Conservation (phyloP, 1,140 invertebrate species). For the Ctenoplectra terminalis region DNA sequence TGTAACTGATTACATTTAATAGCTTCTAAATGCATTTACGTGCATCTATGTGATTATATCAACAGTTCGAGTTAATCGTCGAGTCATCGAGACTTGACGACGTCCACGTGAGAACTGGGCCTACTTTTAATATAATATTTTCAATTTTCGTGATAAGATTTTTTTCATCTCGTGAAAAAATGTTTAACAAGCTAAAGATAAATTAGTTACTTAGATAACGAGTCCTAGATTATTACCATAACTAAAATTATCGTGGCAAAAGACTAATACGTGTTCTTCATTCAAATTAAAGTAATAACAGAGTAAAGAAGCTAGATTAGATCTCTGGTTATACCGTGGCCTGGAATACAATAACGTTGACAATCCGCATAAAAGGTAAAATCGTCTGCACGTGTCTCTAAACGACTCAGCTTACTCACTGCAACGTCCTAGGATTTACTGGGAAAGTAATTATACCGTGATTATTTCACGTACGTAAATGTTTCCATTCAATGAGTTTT, state of each 20-base stretch:
- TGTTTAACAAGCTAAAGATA: too few species aligned
- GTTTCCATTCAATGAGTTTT: not conserved
- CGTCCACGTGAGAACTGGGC: slow-evolving; percentile 74
- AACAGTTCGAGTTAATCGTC: slow-evolving; percentile 15
- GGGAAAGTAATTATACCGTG: not conserved
- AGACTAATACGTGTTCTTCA: not conserved
- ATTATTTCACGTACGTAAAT: not conserved
- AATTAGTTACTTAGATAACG: too few species aligned
- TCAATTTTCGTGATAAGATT: too few species aligned
- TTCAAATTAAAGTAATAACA: slow-evolving; percentile 9
- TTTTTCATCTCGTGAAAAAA: too few species aligned
- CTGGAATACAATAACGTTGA: not conserved
- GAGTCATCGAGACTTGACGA: slow-evolving; percentile 67
- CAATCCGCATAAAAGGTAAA: too few species aligned
- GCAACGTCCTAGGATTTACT: not conserved
- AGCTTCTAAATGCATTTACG: too few species aligned
- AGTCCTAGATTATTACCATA: not conserved
- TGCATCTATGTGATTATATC: slow-evolving; percentile 10
- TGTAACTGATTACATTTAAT: too few species aligned
- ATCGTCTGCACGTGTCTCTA: not conserved
- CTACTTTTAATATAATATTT: too few species aligned
- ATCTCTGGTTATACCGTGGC: not conserved
- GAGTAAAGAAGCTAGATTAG: not conserved
- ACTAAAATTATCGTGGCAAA: too few species aligned
- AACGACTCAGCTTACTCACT: not conserved